phyloP scores from a whole-genome alignment of 2,888 invertebrate species.

The Scaptomyza reducta region DNA sequence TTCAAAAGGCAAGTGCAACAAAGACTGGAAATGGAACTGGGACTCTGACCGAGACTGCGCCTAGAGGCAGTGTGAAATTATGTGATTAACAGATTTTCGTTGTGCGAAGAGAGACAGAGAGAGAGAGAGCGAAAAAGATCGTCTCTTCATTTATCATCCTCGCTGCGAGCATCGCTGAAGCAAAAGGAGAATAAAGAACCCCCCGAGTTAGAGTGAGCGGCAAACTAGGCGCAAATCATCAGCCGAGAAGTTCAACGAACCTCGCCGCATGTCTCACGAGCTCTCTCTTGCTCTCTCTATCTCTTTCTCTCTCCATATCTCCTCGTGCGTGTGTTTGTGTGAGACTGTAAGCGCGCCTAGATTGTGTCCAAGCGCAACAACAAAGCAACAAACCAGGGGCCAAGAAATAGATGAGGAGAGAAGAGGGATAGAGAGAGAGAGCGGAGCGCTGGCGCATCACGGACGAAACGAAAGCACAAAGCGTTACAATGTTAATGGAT shows the following conservation, averaged over 20 bases:
- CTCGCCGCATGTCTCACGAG: constrained; percentile 26
- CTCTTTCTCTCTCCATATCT: constrained; percentile 15
- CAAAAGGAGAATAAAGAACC: constrained; percentile 51
- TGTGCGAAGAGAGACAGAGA: constrained; percentile 22
- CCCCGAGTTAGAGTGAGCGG: constrained; percentile 57
- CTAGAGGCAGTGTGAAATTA: constrained; percentile 42
- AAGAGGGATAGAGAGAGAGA: background rate
- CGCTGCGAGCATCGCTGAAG: constrained; percentile 34
- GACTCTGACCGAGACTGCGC: constrained; percentile 8
- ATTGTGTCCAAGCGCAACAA: constrained; percentile 71
- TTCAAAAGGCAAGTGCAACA: constrained; percentile 8
- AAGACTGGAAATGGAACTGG: constrained; percentile 20
- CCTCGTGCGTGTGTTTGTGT: constrained; percentile 10
- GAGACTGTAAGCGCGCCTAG: constrained; percentile 60
- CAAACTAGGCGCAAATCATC: constrained; percentile 68
- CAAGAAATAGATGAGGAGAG: background rate
- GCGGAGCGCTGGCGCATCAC: constrained; percentile 36
- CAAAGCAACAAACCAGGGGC: constrained; percentile 30
- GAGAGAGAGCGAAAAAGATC: constrained; percentile 9
- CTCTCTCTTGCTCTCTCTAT: constrained; percentile 18
- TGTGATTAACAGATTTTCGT: constrained; percentile 71
- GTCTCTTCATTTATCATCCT: constrained; percentile 72
- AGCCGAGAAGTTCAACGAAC: constrained; percentile 74
- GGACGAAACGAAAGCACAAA: constrained; percentile 71
- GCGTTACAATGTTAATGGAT: constrained; percentile 71